A percentile compares a stretch with the other conserved stretches of the same genome.
Evolutionary conservation across 2,888 invertebrate species (phyloP).

Genomic region (Agrochola litura): DNA sequence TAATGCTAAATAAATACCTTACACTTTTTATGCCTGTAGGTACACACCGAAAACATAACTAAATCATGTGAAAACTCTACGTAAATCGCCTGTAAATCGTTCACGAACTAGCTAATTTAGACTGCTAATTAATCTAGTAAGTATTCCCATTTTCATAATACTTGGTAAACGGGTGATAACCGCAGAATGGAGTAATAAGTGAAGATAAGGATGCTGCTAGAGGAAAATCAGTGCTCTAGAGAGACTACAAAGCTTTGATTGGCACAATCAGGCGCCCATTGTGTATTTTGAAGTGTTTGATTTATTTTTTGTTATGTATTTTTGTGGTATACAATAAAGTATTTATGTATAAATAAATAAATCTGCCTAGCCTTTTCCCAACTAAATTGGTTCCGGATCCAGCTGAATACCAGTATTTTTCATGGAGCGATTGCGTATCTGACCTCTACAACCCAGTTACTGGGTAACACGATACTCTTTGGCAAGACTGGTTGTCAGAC

Average conservation of each 20-base stretch:
- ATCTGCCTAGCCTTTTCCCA: neutral
- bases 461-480: neutral
- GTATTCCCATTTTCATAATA: slow-evolving; percentile 17
- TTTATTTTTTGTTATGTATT: too few relatives aligned
- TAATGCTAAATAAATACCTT: too few relatives aligned
- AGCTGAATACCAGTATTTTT: neutral
- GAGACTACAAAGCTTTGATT: neutral
- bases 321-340: too few relatives aligned
- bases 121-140: neutral
- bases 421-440: neutral
- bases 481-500: neutral
- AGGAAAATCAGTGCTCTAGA: neutral
- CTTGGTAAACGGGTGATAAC: slow-evolving; percentile 4
- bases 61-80: neutral
- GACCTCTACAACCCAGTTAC: neutral
- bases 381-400: neutral
- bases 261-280: neutral
- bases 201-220: neutral
- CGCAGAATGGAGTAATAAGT: neutral
- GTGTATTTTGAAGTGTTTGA: too few relatives aligned
- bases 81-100: neutral
- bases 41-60: too few relatives aligned
- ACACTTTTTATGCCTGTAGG: too few relatives aligned
- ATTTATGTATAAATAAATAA: too few relatives aligned
- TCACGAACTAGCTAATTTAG: slow-evolving; percentile 11